A percentile compares a stretch with the other conserved stretches of the same genome.
Conservation (phyloP, 2,113 vertebrate species). For the Anoplopoma fimbria region DNA sequence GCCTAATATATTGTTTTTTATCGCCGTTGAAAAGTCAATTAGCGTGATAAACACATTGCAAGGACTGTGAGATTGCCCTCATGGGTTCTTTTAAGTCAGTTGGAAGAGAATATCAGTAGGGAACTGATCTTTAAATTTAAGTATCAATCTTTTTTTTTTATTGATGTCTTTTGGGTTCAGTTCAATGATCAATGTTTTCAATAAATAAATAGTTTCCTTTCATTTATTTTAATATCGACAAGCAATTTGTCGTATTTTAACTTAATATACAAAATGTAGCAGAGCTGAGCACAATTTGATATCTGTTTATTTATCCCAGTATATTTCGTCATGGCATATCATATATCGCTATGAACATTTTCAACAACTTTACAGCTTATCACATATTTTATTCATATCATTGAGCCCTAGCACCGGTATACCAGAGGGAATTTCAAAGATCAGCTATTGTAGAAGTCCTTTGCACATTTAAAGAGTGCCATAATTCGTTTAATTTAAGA, state of each 20-base stretch:
- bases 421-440: constrained; percentile 7
- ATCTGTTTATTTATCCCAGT: not conserved
- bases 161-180: no score
- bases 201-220: not conserved
- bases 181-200: not conserved
- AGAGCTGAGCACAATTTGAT: not conserved
- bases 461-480: constrained; percentile 2
- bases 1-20: not conserved
- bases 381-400: not conserved
- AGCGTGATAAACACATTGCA: no score
- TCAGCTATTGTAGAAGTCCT: constrained; percentile 10
- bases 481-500: constrained; percentile 39
- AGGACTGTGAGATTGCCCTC: no score
- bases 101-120: not conserved
- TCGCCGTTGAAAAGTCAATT: not conserved
- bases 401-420: not conserved
- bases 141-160: no score
- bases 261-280: not conserved
- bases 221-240: not conserved
- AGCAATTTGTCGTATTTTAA: not conserved
- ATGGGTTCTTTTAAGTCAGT: not conserved
- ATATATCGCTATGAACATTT: not conserved
- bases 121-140: no score
- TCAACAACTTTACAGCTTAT: not conserved
- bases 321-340: not conserved